These are phyloP conservation scores for Labroides dimidiatus DNA, from an alignment of 2,797 vertebrate species.

Conservation along the genomic window DNA sequence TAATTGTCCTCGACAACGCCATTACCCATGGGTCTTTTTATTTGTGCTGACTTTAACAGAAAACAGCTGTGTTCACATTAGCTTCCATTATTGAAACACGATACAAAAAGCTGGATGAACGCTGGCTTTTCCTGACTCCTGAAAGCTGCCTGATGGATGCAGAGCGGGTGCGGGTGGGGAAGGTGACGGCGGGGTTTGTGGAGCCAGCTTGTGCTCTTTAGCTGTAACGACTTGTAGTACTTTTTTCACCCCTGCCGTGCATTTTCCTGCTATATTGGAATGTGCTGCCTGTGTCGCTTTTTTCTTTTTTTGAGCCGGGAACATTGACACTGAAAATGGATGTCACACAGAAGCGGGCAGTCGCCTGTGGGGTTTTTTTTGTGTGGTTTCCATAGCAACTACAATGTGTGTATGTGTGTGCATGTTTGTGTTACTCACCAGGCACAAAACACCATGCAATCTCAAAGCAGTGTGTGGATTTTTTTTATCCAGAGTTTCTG, in stretches of 20 bases:
- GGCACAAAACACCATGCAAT: slow-evolving; percentile 61
- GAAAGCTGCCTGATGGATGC: slow-evolving; percentile 35
- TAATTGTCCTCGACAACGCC: slow-evolving; percentile 76
- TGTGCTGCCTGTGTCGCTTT: slow-evolving; percentile 43
- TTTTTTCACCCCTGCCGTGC: slow-evolving; percentile 44
- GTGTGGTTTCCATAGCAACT: slow-evolving; percentile 75
- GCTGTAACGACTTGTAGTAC: slow-evolving; percentile 42
- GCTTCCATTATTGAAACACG: slow-evolving; percentile 68
- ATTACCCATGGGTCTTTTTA: slow-evolving; percentile 75
- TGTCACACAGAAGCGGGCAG: slow-evolving; percentile 74
- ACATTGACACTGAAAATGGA: slow-evolving; percentile 77
- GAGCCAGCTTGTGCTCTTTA: slow-evolving; percentile 36
- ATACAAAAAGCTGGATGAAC: slow-evolving; percentile 38
- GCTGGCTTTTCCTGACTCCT: slow-evolving; percentile 23
- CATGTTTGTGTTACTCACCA: slow-evolving; percentile 80
- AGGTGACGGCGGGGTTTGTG: slow-evolving; percentile 22
- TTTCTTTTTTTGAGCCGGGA: slow-evolving; percentile 43
- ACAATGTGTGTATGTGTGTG: slow-evolving; percentile 25
- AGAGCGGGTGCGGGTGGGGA: slow-evolving; percentile 35
- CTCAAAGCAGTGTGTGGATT: slow-evolving; percentile 42
- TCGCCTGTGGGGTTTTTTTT: slow-evolving; percentile 53
- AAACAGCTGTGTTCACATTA: slow-evolving; percentile 77
- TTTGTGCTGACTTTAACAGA: slow-evolving; percentile 75
- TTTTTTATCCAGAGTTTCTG: slow-evolving; percentile 21
- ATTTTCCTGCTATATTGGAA: slow-evolving; percentile 51